Conservation (phyloP, 2,888 invertebrate genomes). For the Pseudococcus jackbeardsleyi region DNA sequence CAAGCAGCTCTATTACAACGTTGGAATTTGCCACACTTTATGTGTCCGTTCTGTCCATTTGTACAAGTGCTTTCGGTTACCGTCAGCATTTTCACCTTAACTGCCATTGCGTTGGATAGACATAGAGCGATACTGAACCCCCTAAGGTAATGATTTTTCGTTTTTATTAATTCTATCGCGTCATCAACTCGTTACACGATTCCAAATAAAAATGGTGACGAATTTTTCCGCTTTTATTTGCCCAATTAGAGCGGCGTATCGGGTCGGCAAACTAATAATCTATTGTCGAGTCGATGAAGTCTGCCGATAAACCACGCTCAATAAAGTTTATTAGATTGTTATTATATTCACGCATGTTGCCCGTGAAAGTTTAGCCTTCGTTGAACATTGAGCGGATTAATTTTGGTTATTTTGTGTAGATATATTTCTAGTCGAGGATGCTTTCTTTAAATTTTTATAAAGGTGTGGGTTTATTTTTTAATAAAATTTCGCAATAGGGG, state of each 20-base stretch:
- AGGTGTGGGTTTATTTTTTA: neutral
- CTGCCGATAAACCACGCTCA: neutral
- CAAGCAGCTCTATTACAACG: slow-evolving; percentile 89
- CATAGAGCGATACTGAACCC: slow-evolving; percentile 84
- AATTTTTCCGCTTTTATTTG: neutral
- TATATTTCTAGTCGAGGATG: neutral
- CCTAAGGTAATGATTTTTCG: slow-evolving; percentile 72
- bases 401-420: neutral
- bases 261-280: neutral
- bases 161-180: slow-evolving; percentile 28
- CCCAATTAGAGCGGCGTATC: neutral
- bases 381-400: neutral
- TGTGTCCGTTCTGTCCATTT: slow-evolving; percentile 91
- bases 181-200: slow-evolving; percentile 23
- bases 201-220: neutral
- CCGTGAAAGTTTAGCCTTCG: neutral
- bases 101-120: slow-evolving; percentile 88
- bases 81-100: slow-evolving; percentile 90
- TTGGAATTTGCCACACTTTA: slow-evolving; percentile 87
- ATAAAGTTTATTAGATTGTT: slow-evolving; percentile 11
- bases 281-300: neutral
- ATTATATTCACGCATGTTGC: neutral
- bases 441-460: neutral
- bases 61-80: slow-evolving; percentile 88
- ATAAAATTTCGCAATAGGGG: neutral